Base-by-base conservation (phyloP, 2,113 vertebrate species). In the Oncorhynchus keta region DNA sequence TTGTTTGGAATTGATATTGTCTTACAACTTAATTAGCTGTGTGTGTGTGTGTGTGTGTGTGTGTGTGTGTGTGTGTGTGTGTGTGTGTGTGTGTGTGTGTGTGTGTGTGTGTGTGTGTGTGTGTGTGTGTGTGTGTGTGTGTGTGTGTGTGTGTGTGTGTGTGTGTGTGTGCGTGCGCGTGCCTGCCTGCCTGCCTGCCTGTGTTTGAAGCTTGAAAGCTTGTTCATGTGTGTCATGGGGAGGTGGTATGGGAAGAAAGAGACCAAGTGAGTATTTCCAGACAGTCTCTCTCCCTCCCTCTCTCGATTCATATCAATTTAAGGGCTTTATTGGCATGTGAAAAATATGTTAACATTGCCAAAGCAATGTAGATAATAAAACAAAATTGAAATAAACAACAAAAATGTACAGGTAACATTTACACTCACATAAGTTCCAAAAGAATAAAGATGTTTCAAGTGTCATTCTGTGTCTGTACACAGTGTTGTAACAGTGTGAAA, bases 31-130 rank as follows among this genome's bases (percentile, higher is more conserved):
- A 62, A 11, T 62, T 62, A n/a, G 18, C 59, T 62, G n/a, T 20
- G 18, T 62, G n/a, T 70, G 20, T 49, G 22, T 49, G 8, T 1
- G 4, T 49, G 11, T 51, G 45, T 45, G 39, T 11, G 39, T 45
- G 39, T 45, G 8, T 45, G 8, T 45, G 18, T 49, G 22, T 14
- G 8, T 0, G 20, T 14, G 3, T 51, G 45, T 39, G 6, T 2
- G 5, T 70, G 48, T 78, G 76, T 79, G 68, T 72, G 72, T 75
- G 5, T 35, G 32, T 2, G 7, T 39, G 72, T 2, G 2, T 77
- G 35, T 7, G 1, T 28, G 3, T 26, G 1, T 35, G 35, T 9
- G 35, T 39, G 48, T 78, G 75, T 79, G 69, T 72, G 72, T 76
- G 6, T 7, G 32, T 6, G 32, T 1, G 32, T 22, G 20, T 5